A percentile compares a stretch with the other conserved stretches of the same genome.
These are phyloP conservation scores for Crotalus adamanteus DNA, from an alignment of 2,797 vertebrate genomes.

Conservation along the genomic window DNA sequence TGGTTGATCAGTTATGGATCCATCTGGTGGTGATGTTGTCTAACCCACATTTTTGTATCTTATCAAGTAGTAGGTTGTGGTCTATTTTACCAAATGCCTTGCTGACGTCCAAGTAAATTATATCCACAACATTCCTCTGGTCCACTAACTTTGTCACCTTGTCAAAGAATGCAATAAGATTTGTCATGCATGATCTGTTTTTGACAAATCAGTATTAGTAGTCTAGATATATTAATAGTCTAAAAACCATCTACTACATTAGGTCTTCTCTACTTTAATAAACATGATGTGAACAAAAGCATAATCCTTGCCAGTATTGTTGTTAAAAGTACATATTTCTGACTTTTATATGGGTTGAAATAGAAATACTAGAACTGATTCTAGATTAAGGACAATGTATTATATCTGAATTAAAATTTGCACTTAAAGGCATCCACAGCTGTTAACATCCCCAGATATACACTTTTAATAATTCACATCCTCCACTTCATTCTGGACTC, in stretches of 20 bases:
- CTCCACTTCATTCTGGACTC: not conserved
- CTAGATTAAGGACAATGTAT: not conserved
- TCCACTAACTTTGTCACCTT: too few relatives aligned
- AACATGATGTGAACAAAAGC: not conserved
- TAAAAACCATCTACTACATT: not conserved
- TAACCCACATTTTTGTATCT: too few relatives aligned
- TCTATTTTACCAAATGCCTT: too few relatives aligned
- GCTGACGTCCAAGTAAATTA: too few relatives aligned
- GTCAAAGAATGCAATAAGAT: too few relatives aligned
- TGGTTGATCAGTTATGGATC: too few relatives aligned
- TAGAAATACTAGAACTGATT: not conserved
- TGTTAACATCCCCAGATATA: not conserved
- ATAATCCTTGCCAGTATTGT: not conserved
- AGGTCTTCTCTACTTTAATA: not conserved
- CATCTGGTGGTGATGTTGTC: too few relatives aligned
- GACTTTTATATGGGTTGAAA: not conserved
- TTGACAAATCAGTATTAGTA: too few relatives aligned
- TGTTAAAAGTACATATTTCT: too few relatives aligned
- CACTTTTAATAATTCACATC: slow-evolving; percentile 1
- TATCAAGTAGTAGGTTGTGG: too few relatives aligned
- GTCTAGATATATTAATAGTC: not conserved
- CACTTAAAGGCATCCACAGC: slow-evolving; percentile 11
- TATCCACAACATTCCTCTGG: too few relatives aligned
- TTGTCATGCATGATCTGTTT: too few relatives aligned
- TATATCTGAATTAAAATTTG: not conserved